Base-by-base conservation (phyloP, 2,113 vertebrate species). In the Callocephalon fimbriatum region DNA sequence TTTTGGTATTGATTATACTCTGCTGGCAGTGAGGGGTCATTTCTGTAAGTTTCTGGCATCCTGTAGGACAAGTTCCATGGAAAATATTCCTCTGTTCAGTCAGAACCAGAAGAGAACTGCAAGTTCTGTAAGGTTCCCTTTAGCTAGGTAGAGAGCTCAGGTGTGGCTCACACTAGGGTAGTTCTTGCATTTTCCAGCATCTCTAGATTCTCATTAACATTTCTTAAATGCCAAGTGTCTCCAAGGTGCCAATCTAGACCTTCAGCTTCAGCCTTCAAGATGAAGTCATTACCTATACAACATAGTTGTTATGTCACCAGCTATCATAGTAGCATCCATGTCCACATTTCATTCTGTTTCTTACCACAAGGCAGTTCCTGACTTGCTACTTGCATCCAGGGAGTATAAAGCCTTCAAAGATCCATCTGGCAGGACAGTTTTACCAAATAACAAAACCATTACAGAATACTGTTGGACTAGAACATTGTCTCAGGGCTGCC, bases 271-370 rank as follows among this genome's bases (percentile, higher is more conserved):
- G 59, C 53, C 26, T 32, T 91, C 59, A 54, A 32, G 31, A 5
- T 35, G 9, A 58, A 58, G 32, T 35, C 23, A 38, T 25, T 25
- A 61, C 35, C 35, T 58, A 22, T 14, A 58, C 54, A 58, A 58
- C 32, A 58, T 58, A 58, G 54, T 23, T 66, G 38, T 21, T 21
- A 1, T 18, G 29, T 63, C 61, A 20, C 13, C 56, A 72, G 38
- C 11, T 32, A 5, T 32, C 29, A 4, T 10, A 47, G 21, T 29
- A n/a, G 14, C 0, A 0, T 63, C 59, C 7, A 0, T 23, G n/a
- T 32, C 56, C 16, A 17, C 0, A 0, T 47, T 86, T 45, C 40
- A 38, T 78, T 66, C 29, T 15, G 12, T 62, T 63, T 58, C 67
- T 79, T 31, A 3, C 47, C 12, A 15, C 21, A n/a, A 18, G 19